Evolutionary conservation across 2,888 invertebrate species (phyloP), one percentile per base, ranked within the genome.

Genomic region (Tethea ocularis): DNA sequence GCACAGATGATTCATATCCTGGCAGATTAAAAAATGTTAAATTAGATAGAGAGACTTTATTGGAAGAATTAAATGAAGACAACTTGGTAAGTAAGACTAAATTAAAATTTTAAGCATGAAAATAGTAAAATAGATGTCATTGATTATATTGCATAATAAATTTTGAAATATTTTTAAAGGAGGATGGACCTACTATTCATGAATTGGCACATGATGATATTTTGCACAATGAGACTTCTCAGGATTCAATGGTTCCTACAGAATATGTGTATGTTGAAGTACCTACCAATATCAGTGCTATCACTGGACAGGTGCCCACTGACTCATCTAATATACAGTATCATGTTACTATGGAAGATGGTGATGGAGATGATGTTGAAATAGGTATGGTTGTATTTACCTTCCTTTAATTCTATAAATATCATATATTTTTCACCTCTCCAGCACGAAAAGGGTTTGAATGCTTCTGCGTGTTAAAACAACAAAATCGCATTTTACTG

Each of bases 151-250:
- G 11, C 11, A 13, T 23, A n/a, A 13, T 56, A 26, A 22, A 46
- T 52, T 56, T 62, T 51, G 56, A 22, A 64, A 8, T 6, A 52
- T 59, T 57, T 60, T 23, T 60, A 60, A 68, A 93, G 92, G 93
- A 93, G 78, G 93, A 91, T 77, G 93, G 93, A 6, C 93, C 93
- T 17, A 93, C 91, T 38, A 93, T 93, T 58, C 93, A 93, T 81
- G 93, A 93, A 72, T 74, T 93, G 61, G 89, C 85, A 33, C 93
- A 93, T 74, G 93, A 93, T 74, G 93, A 91, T 66, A 80, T 86
- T 17, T 61, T 88, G 60, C 88, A 86, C 36, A 85, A 71, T 77
- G 89, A 92, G 20, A 66, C 73, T 5, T 81, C 87, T 51, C 87
- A 83, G 68, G 92, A 91, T 63, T 64, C 84, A 13, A 57, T 90